phyloP scores from a whole-genome alignment of 2,888 invertebrate species.

The Agonum fuliginosum region DNA sequence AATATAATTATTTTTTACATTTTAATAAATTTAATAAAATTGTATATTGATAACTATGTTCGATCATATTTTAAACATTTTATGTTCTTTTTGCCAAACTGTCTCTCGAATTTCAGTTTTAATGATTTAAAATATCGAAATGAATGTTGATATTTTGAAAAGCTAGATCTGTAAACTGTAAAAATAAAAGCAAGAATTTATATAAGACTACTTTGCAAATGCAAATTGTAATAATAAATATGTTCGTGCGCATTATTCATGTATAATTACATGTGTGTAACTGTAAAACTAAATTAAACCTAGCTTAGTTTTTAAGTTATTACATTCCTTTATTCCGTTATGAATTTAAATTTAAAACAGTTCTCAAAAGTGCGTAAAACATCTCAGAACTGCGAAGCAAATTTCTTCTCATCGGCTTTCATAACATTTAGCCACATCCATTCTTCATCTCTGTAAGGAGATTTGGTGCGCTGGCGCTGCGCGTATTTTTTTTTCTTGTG shows the following conservation, averaged over 20 bases:
- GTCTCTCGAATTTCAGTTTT: no score
- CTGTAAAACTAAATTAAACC: neutral
- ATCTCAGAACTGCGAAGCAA: neutral
- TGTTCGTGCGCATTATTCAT: no score
- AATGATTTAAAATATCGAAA: no score
- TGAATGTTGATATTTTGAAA: no score
- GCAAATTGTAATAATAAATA: no score
- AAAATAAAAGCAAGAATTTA: no score
- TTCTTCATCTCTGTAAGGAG: neutral
- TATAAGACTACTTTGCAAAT: no score
- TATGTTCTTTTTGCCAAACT: no score
- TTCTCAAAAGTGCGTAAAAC: neutral
- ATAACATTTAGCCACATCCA: conserved; percentile 39
- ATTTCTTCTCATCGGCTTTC: neutral
- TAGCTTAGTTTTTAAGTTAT: neutral
- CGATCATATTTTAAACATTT: neutral
- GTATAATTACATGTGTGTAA: neutral
- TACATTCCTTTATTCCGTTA: no score
- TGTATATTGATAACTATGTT: neutral
- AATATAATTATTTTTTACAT: neutral
- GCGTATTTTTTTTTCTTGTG: conserved; percentile 5
- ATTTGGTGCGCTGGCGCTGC: neutral
- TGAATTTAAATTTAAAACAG: neutral
- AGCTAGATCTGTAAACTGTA: no score
- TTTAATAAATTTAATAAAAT: conserved; percentile 1